phyloP scores from a whole-genome alignment of 2,113 vertebrate species.

The Seriola dumerili region DNA sequence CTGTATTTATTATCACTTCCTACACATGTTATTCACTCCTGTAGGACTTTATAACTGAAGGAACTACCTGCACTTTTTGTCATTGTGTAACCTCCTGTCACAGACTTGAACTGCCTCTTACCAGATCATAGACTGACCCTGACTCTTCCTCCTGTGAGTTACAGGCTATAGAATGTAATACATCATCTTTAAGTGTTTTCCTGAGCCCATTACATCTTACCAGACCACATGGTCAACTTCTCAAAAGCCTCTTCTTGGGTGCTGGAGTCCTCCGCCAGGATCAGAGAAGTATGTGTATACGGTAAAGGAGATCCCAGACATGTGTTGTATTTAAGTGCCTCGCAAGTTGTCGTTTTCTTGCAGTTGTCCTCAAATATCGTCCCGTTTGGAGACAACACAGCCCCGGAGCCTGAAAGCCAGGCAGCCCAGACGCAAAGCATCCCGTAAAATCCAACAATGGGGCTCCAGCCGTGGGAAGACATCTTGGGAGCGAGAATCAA shows the following conservation, averaged over 20 bases:
- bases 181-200: neutral
- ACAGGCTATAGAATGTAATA: neutral
- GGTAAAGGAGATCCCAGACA: constrained; percentile 93
- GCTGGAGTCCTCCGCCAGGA: constrained; percentile 91
- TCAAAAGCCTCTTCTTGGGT: constrained; percentile 92
- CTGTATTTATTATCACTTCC: neutral
- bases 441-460: constrained; percentile 82
- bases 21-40: neutral
- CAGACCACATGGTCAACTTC: constrained; percentile 94
- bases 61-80: neutral
- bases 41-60: too few species aligned
- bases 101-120: neutral
- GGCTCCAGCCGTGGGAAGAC: constrained; percentile 79
- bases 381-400: constrained; percentile 76
- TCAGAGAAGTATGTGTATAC: constrained; percentile 91
- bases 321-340: constrained; percentile 88
- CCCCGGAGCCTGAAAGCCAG: constrained; percentile 58
- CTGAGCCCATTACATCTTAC: constrained; percentile 79
- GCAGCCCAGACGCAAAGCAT: constrained; percentile 79
- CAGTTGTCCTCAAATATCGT: constrained; percentile 86
- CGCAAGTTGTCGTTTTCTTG: constrained; percentile 89
- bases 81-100: neutral
- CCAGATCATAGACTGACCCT: neutral
- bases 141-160: neutral
- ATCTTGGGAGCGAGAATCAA: constrained; percentile 79